Conservation (phyloP, 2,888 invertebrate genomes). For the Drosophila nr. medialis region DNA sequence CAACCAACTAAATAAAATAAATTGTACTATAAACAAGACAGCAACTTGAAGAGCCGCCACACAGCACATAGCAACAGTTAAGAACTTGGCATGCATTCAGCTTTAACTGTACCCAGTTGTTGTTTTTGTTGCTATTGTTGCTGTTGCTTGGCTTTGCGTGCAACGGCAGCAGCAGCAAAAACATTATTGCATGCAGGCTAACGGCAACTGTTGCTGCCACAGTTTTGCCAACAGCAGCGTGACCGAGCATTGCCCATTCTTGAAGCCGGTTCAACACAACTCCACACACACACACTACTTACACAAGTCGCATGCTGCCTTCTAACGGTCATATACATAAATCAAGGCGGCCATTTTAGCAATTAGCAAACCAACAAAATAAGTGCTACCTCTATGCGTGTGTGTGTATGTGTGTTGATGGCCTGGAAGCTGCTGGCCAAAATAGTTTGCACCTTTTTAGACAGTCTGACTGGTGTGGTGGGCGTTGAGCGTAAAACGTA, state of each 20-base stretch:
- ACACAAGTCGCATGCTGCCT: conserved; percentile 33
- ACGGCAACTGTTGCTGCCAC: conserved; percentile 75
- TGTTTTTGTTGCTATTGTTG: conserved; percentile 29
- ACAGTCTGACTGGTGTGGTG: conserved; percentile 29
- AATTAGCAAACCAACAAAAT: conserved; percentile 63
- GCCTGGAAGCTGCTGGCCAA: conserved; percentile 40
- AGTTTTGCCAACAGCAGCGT: conserved; percentile 61
- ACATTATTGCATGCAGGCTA: conserved; percentile 53
- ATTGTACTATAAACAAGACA: conserved; percentile 70
- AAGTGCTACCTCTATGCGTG: conserved; percentile 29
- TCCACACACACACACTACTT: conserved; percentile 30
- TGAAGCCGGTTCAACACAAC: conserved; percentile 69
- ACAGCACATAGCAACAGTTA: conserved; percentile 32
- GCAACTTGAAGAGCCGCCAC: conserved; percentile 38
- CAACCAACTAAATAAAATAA: conserved; percentile 73
- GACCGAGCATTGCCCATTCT: conserved; percentile 56
- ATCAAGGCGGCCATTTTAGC: conserved; percentile 76
- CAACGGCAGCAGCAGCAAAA: conserved; percentile 59
- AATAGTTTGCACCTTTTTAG: conserved; percentile 59
- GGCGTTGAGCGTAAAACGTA: conserved; percentile 10
- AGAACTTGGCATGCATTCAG: conserved; percentile 69
- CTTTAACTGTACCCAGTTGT: conserved; percentile 46
- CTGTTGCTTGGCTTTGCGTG: conserved; percentile 57
- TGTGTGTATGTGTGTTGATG: conserved; percentile 19
- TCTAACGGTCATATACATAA: conserved; percentile 75